A percentile compares a stretch with the other conserved stretches of the same genome.
Conservation (phyloP, 2,113 vertebrate genomes). For the Sylvietta virens region DNA sequence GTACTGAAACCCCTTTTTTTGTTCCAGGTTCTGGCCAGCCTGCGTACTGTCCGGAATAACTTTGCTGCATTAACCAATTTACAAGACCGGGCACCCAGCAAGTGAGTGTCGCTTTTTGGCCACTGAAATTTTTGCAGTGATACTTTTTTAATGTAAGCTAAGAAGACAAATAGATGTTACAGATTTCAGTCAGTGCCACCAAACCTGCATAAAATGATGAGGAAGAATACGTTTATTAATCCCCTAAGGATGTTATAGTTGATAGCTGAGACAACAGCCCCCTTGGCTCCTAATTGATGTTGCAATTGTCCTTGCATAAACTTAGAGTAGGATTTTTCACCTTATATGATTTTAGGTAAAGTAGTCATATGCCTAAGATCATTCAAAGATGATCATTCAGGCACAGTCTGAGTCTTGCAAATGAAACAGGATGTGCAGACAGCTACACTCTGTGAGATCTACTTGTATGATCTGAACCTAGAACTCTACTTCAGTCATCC, state of each 20-base stretch:
- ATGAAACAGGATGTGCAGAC: not conserved
- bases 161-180: not conserved
- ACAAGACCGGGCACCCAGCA: slow-evolving; percentile 91
- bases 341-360: not conserved
- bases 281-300: not conserved
- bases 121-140: not conserved
- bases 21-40: slow-evolving; percentile 91
- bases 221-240: slow-evolving; percentile 3
- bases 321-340: not conserved
- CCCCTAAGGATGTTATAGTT: not conserved
- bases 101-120: slow-evolving; percentile 77
- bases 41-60: slow-evolving; percentile 97
- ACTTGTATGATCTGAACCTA: not conserved
- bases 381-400: not conserved
- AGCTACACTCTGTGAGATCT: not conserved
- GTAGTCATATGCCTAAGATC: not conserved
- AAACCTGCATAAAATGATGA: not conserved
- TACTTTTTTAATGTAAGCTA: not conserved
- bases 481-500: not conserved
- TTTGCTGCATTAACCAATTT: slow-evolving; percentile 98
- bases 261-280: not conserved
- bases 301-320: not conserved
- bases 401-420: not conserved
- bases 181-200: not conserved
- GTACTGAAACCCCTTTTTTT: slow-evolving; percentile 5